Evolutionary conservation across 2,113 vertebrate genomes (phyloP), one percentile per base, ranked within the genome.

Genomic region (Cebus imitator): DNA sequence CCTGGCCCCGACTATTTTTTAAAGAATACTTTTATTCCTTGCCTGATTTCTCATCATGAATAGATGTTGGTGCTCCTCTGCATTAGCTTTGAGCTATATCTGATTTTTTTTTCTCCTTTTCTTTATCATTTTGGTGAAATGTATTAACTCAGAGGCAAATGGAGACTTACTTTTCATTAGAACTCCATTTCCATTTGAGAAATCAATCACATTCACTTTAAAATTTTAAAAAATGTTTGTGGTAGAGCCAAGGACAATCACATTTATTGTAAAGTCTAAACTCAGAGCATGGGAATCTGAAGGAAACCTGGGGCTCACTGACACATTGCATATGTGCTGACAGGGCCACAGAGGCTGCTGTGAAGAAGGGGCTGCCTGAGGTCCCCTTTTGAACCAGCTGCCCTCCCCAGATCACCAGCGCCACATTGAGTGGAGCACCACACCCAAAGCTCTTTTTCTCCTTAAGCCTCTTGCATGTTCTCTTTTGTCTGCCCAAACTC

Each of bases 291-390:
- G 11, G 21, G 13, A 17, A n/a, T 20, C 48, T 50, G 18, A 89
- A 17, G 30, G 73, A 30, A 50, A 43, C 17, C 8, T 5, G 17
- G 81, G 35, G 55, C 25, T 64, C 55, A 20, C 80, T 32, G 13
- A 23, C 11, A 27, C 43, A 27, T 12, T 11, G 21, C 55, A 32
- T 0, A 8, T 11, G 1, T 45, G 40, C 12, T 8, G 4, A 43
- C 32, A 25, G 45, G 14, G 18, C 75, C 25, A 30, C 58, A 14
- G 18, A 64, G 14, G 76, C 17, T 45, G 27, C 6, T 2, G 0
- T 40, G 76, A 37, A 16, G 40, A 76, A 17, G 58, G 13, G 32
- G 37, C 57, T 57, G 17, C 40, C 87, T 0, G 18, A 83, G 32
- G 32, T n/a, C 10, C 57, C 48, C 52, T 2, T 64, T 6, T 70